Percentiles rank a stretch among this genome's conserved stretches.
These are phyloP conservation scores for Aporrectodea caliginosa DNA, from an alignment of 1,140 invertebrate genomes.

Conservation along the genomic window DNA sequence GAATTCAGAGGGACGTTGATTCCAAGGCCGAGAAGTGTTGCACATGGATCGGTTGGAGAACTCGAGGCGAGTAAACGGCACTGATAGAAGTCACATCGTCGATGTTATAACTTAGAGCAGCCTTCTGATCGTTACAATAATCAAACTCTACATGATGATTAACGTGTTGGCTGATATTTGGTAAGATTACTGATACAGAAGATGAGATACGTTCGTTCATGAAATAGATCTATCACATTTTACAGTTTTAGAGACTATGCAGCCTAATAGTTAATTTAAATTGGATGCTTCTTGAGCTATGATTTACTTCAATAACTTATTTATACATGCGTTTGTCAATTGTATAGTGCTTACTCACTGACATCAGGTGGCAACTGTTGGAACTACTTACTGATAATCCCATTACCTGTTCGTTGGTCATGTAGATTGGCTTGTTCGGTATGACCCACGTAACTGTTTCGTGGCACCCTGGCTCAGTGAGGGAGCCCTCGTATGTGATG, in stretches of 20 bases:
- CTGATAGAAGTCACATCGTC: too few relatives aligned
- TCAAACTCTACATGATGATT: too few relatives aligned
- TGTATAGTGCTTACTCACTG: background rate
- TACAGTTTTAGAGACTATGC: slow-evolving; percentile 4
- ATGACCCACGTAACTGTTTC: slow-evolving; percentile 56
- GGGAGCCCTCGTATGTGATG: slow-evolving; percentile 55
- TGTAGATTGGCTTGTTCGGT: slow-evolving; percentile 50
- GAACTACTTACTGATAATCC: background rate
- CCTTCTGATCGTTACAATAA: too few relatives aligned
- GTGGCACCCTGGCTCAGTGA: slow-evolving; percentile 52
- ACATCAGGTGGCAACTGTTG: background rate
- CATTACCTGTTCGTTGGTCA: slow-evolving; percentile 55
- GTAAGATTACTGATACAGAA: too few relatives aligned
- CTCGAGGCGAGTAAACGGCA: too few relatives aligned
- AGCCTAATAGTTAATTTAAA: background rate
- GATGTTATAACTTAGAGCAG: too few relatives aligned
- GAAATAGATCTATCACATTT: slow-evolving; percentile 6
- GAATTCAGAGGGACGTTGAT: too few relatives aligned
- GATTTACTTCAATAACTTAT: background rate
- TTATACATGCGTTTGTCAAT: background rate
- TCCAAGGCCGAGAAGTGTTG: too few relatives aligned
- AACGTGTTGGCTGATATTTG: too few relatives aligned
- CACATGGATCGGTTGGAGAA: too few relatives aligned
- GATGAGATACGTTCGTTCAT: too few relatives aligned
- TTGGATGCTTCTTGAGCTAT: background rate